phyloP scores from a whole-genome alignment of 2,888 invertebrate species.

The Amiota communis region DNA sequence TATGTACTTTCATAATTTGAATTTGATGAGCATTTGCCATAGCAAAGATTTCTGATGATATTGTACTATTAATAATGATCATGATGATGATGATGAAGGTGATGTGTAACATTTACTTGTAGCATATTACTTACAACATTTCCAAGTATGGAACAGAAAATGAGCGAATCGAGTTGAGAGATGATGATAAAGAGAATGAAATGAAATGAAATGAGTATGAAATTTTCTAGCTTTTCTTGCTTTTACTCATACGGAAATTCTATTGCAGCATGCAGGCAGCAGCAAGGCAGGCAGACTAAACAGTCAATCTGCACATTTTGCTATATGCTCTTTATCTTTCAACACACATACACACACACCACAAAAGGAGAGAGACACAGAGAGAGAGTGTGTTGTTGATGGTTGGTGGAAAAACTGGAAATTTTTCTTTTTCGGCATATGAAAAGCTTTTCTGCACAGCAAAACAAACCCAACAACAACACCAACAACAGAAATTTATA shows the following conservation, averaged over 20 bases:
- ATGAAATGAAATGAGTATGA: background rate
- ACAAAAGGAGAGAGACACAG: background rate
- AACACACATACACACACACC: background rate
- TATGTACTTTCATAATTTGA: background rate
- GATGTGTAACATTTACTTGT: conserved; percentile 17
- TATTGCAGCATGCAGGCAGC: background rate
- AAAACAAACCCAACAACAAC: conserved; percentile 6
- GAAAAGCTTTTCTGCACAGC: conserved; percentile 15
- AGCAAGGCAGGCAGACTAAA: too few relatives aligned
- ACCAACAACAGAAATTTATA: background rate
- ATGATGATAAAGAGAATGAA: background rate
- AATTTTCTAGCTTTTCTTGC: conserved; percentile 13
- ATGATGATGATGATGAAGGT: background rate
- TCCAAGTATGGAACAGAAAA: background rate
- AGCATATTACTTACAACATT: background rate
- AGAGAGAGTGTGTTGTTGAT: background rate
- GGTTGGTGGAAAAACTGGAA: conserved; percentile 26
- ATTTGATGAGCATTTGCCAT: conserved; percentile 3
- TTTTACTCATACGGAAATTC: background rate
- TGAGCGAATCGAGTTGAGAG: background rate
- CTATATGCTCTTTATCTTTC: background rate
- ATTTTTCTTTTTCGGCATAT: conserved; percentile 8
- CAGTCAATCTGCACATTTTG: too few relatives aligned
- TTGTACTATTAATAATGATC: background rate
- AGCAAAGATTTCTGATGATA: background rate